These are phyloP conservation scores for Coracopsis vasa DNA, from an alignment of 2,113 vertebrate species.

Conservation along the genomic window DNA sequence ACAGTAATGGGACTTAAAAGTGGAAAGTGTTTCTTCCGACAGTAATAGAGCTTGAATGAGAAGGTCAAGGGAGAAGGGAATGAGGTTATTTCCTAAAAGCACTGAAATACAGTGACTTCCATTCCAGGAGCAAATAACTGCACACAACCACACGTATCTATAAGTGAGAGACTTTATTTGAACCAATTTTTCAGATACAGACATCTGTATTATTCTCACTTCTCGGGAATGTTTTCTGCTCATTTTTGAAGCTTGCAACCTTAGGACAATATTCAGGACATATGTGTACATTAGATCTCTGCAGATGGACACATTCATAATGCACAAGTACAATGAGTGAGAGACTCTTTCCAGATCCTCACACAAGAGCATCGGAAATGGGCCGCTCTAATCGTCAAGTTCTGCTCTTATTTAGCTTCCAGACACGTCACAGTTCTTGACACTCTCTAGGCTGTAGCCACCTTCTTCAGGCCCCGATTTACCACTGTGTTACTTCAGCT, in stretches of 20 bases:
- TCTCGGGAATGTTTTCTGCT: constrained; percentile 63
- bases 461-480: constrained; percentile 47
- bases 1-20: neutral
- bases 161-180: constrained; percentile 69
- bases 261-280: constrained; percentile 70
- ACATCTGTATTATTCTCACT: constrained; percentile 69
- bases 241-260: constrained; percentile 68
- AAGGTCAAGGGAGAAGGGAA: neutral
- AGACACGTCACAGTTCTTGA: constrained; percentile 62
- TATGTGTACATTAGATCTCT: constrained; percentile 70
- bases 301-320: constrained; percentile 71
- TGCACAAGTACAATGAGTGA: constrained; percentile 69
- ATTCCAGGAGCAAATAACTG: constrained; percentile 43
- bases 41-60: neutral
- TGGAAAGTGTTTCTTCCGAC: neutral
- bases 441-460: constrained; percentile 51
- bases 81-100: neutral
- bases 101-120: neutral
- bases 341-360: constrained; percentile 69
- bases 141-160: neutral
- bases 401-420: constrained; percentile 59
- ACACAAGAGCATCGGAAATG: constrained; percentile 66
- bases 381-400: constrained; percentile 59
- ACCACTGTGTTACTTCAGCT: constrained; percentile 63
- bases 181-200: constrained; percentile 68